A percentile compares a stretch with the other conserved stretches of the same genome.
Evolutionary conservation across 2,888 invertebrate species (phyloP).

Genomic region (Folsomia candida): DNA sequence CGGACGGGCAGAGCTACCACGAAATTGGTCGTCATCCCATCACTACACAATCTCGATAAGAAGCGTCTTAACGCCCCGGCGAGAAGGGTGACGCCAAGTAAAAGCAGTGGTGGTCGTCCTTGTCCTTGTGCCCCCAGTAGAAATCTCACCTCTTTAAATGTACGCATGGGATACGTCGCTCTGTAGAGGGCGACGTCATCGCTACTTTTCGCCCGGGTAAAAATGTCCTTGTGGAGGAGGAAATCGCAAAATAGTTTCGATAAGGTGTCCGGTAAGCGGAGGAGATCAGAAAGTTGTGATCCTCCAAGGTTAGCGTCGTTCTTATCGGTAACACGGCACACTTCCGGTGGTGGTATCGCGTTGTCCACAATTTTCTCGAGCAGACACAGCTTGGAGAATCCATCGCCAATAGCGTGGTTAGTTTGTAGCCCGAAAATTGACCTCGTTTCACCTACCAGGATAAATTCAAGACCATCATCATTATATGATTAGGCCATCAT

Average conservation of each 20-base stretch:
- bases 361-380: slow-evolving; percentile 17
- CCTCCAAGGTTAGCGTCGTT: no score
- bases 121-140: not conserved
- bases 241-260: not conserved
- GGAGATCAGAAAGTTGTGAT: no score
- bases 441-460: slow-evolving; percentile 9
- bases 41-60: not conserved
- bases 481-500: no score
- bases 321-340: no score
- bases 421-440: slow-evolving; percentile 18
- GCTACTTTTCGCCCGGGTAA: not conserved
- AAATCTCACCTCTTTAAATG: not conserved
- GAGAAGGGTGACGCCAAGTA: slow-evolving; percentile 1
- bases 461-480: no score
- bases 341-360: no score
- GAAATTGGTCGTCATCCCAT: not conserved
- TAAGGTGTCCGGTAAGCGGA: not conserved
- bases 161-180: not conserved
- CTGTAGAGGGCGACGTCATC: not conserved
- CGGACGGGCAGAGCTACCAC: slow-evolving; percentile 17
- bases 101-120: slow-evolving; percentile 4
- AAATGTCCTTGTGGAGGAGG: not conserved
- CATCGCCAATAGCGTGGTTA: slow-evolving; percentile 22
- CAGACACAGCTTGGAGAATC: slow-evolving; percentile 16
- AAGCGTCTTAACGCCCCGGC: slow-evolving; percentile 13